These are phyloP conservation scores for Macroramphosus scolopax DNA, from an alignment of 2,797 vertebrate species.

Conservation along the genomic window DNA sequence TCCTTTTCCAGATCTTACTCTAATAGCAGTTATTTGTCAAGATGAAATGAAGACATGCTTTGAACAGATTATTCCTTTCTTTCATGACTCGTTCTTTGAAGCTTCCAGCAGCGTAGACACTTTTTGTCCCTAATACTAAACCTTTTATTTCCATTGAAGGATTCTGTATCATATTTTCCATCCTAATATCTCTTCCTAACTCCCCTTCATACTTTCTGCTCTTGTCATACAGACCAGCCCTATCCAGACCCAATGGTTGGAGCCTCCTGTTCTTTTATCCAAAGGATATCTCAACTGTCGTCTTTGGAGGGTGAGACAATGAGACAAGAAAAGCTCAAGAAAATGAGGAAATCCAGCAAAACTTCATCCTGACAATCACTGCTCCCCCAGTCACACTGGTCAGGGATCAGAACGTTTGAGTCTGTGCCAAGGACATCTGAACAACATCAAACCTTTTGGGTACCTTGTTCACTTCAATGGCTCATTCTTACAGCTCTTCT, in stretches of 20 bases:
- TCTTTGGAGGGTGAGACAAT: conserved; percentile 70
- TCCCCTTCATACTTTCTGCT: too few relatives aligned
- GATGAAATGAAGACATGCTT: too few relatives aligned
- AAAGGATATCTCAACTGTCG: conserved; percentile 74
- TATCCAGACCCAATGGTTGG: conserved; percentile 71
- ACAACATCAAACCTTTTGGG: conserved; percentile 33
- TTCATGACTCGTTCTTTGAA: too few relatives aligned
- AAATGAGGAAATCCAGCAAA: conserved; percentile 62
- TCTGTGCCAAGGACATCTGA: conserved; percentile 63
- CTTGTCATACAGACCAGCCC: conserved; percentile 44
- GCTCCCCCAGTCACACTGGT: conserved; percentile 43
- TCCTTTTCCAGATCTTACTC: too few relatives aligned
- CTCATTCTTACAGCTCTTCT: conserved; percentile 59
- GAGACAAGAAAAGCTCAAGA: conserved; percentile 72
- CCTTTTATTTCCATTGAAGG: too few relatives aligned
- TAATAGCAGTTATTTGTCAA: too few relatives aligned
- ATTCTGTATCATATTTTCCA: not conserved
- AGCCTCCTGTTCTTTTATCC: conserved; percentile 66
- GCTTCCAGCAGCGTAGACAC: too few relatives aligned
- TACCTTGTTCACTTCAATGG: conserved; percentile 50
- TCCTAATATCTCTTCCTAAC: too few relatives aligned
- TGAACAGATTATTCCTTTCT: too few relatives aligned
- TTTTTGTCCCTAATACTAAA: too few relatives aligned
- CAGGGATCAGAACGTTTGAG: conserved; percentile 47
- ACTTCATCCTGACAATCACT: conserved; percentile 67